A percentile compares a stretch with the other conserved stretches of the same genome.
phyloP scores from a whole-genome alignment of 2,113 vertebrate genomes.

The Acrocephalus arundinaceus region DNA sequence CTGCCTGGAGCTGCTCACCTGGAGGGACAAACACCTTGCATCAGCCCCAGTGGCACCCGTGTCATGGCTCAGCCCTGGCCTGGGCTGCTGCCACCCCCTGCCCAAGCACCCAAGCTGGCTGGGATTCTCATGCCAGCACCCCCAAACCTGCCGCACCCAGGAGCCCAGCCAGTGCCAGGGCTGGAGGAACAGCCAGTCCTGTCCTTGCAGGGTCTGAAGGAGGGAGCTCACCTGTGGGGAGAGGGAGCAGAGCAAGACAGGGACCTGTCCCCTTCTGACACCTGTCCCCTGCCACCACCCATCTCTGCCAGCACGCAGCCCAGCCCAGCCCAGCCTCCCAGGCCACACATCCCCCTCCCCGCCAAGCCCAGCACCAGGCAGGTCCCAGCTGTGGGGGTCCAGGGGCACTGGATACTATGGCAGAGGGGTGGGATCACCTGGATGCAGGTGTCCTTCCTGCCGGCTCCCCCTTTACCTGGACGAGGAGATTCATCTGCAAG shows the following conservation, averaged over 20 bases:
- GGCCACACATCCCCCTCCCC: fast-evolving
- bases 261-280: neutral
- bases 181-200: neutral
- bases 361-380: neutral
- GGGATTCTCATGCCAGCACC: neutral
- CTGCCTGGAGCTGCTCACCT: slow-evolving; percentile 38
- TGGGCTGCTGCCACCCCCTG: neutral
- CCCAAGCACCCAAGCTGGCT: neutral
- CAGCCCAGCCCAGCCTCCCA: neutral
- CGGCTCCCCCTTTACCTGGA: neutral
- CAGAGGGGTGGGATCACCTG: neutral
- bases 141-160: slow-evolving; percentile 8
- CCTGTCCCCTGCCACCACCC: neutral
- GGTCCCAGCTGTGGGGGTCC: neutral
- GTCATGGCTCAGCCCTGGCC: neutral
- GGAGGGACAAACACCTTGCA: neutral
- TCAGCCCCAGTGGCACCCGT: neutral
- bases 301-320: neutral
- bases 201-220: neutral
- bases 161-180: slow-evolving; percentile 5
- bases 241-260: neutral
- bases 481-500: slow-evolving; percentile 22
- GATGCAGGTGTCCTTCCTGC: neutral
- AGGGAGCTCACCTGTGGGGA: slow-evolving; percentile 10
- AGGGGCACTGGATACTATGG: fast-evolving